A percentile compares a stretch with the other conserved stretches of the same genome.
phyloP scores from a whole-genome alignment of 2,888 invertebrate genomes.

The Ennomos erosarius region DNA sequence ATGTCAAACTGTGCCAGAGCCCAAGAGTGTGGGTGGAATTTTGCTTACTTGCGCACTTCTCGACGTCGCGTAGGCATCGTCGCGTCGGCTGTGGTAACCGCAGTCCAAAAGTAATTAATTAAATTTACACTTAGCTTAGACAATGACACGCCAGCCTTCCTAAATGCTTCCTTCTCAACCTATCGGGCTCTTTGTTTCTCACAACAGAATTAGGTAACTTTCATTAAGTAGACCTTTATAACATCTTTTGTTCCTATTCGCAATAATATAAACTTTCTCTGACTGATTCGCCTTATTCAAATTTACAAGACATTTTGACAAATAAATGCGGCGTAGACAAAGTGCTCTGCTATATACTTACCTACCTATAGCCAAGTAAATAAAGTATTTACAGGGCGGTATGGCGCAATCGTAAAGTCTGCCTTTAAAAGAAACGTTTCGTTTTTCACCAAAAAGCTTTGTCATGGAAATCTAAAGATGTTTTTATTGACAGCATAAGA shows the following conservation, averaged over 20 bases:
- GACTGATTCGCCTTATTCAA: constrained; percentile 19
- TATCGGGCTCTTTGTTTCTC: constrained; percentile 47
- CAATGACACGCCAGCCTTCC: constrained; percentile 43
- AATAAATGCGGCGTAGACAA: constrained; percentile 13
- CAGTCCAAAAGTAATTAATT: constrained; percentile 56
- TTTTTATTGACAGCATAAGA: constrained; percentile 32
- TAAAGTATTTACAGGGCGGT: constrained; percentile 14
- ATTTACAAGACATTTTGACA: constrained; percentile 15
- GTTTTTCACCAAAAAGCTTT: constrained; percentile 31
- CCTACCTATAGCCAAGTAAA: constrained; percentile 13
- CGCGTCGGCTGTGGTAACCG: constrained; percentile 39
- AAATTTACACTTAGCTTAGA: constrained; percentile 53
- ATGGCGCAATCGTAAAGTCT: constrained; percentile 27
- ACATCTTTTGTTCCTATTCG: constrained; percentile 29
- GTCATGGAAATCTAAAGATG: constrained; percentile 32
- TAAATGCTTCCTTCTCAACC: constrained; percentile 44
- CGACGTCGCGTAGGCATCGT: constrained; percentile 21
- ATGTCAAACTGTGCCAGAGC: constrained; percentile 29
- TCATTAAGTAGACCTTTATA: constrained; percentile 45
- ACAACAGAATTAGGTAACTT: constrained; percentile 46
- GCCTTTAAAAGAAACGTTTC: constrained; percentile 27
- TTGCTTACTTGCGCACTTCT: constrained; percentile 37
- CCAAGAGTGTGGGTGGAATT: constrained; percentile 29
- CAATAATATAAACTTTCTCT: constrained; percentile 16
- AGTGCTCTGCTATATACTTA: neutral